Base-by-base conservation (phyloP, 92 coral and sea anemone species). In the Porites lobata region DNA sequence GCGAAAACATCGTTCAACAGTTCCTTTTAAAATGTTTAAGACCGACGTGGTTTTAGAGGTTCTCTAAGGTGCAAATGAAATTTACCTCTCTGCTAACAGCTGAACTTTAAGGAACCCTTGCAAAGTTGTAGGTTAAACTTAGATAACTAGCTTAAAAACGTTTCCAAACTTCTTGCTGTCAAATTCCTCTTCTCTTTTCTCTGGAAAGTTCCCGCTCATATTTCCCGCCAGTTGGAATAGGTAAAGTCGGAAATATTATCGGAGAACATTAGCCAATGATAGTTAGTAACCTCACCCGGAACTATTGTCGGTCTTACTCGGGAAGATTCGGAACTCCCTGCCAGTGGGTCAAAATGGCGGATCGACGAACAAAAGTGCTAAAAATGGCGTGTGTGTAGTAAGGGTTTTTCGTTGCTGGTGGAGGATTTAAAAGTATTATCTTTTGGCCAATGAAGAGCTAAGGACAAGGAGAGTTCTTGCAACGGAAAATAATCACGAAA, bases 171-270 rank as follows among this genome's bases (percentile, higher is more conserved):
- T 73, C 13, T 75, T 51, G 2, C 64, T 52, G 47, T 38, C 78
- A 19, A 14, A 82, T 82, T 82, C 86, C 86, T 57, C 19, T n/a
- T n/a, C 47, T 43, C 43, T 71, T 6, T 8, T 13, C 50, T 70
- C 78, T 82, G 86, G n/a, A 72, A 72, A 43, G 65, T 81, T 61
- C 78, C 86, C 78, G 86, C 86, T 43, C 50, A 29, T n/a, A 56
- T 54, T 82, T 82, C 86, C 69, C 78, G 86, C 86, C 78, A 38
- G 9, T 29, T 69, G 10, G 2, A n/a, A 50, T 80, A 74, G 84
- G 65, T 21, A 57, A 8, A 9, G 0, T 57, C 77, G 77, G 57
- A 61, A 58, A n/a, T 9, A 56, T 26, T 12, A 43, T 26, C 78
- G 69, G 69, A 38, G 58, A 71, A 57, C 6, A 20, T 32, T 10